phyloP scores from a whole-genome alignment of 2,113 vertebrate genomes.

The Lophochroa leadbeateri region DNA sequence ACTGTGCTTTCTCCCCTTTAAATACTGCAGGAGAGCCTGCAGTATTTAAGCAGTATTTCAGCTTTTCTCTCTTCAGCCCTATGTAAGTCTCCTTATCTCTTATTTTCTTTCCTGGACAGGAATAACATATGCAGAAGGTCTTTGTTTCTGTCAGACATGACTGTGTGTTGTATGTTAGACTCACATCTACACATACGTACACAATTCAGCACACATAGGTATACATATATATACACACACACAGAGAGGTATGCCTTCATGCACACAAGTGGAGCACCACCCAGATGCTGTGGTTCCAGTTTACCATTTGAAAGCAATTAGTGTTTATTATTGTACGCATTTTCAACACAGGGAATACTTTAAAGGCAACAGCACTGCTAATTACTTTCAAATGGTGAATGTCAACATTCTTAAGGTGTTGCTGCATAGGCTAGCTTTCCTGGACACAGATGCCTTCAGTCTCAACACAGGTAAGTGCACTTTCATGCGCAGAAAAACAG shows the following conservation, averaged over 20 bases:
- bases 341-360: constrained; percentile 38
- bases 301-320: constrained; percentile 60
- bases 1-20: constrained; percentile 51
- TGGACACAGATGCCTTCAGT: not conserved
- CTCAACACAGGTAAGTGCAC: not conserved
- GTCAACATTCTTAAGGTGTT: constrained; percentile 20
- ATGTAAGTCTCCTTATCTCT: not conserved
- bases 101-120: not conserved
- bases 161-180: not conserved
- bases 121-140: not conserved
- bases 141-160: not conserved
- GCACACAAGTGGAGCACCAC: not conserved
- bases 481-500: not conserved
- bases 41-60: not conserved
- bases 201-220: not conserved
- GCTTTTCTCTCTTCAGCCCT: not conserved
- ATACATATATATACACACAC: not conserved
- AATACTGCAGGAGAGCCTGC: not conserved
- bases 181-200: not conserved
- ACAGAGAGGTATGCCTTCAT: not conserved
- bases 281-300: not conserved
- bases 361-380: constrained; percentile 24
- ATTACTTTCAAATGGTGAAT: constrained; percentile 59
- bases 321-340: constrained; percentile 41
- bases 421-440: not conserved